Base-by-base conservation (phyloP, 2,113 vertebrate genomes). In the Pagrus major region DNA sequence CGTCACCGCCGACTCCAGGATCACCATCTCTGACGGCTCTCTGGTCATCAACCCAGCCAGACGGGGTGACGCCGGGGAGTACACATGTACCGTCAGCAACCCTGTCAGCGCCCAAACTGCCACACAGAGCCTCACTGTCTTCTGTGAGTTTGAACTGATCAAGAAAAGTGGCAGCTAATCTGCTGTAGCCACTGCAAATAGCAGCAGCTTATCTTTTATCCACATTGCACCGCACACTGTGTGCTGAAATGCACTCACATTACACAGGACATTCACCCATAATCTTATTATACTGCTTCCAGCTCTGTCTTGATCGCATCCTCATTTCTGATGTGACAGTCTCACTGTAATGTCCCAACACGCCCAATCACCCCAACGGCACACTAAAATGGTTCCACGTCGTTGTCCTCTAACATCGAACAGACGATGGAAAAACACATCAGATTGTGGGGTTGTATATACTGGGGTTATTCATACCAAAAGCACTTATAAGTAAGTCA, bases 1-100 rank as follows among this genome's bases (percentile, higher is more conserved):
- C 46, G 44, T 96, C 72, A 42, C 64, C 5, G 16, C 88, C 0
- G 70, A 90, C 83, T 74, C 88, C 70, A 91, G 91, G 67, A 91
- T 94, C 80, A 85, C 75, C 54, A 87, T 95, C 78, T 78, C 86
- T 0, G 87, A 5, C 0, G 93, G 91, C 15, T 90, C 82, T 54
- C 82, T 96, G 78, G 37, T 92, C 74, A 93, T 96, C 74, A 87
- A 86, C 72, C 91, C 93, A 0, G 87, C 80, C 67, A 81, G 60
- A 14, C 90, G 94, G 23, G 42, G 35, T 1, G 94, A 96, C 41
- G 39, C 94, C 0, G 94, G 94, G 10, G 58, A 76, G 3, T 95
- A 96, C 86, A 78, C 79, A 7, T 96, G 95, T 51, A 94, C 91
- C 1, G 94, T 91, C 86, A 91, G 86, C 75, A 96, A 96, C 85